These are phyloP conservation scores for Sinocyclocheilus anshuiensis DNA, from an alignment of 2,113 vertebrate species.

Conservation along the genomic window DNA sequence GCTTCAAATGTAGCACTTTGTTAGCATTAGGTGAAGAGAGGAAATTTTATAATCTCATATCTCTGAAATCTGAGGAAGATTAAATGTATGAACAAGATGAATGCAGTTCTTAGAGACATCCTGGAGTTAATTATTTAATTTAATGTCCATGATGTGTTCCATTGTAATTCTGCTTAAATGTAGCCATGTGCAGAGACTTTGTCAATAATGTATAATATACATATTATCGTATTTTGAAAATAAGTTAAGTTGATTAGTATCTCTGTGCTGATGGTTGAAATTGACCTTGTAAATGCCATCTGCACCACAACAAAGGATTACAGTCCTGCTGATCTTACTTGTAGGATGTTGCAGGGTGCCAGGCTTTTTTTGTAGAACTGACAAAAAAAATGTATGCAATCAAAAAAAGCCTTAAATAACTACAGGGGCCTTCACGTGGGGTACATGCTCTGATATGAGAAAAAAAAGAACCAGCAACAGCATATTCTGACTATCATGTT, in stretches of 20 bases:
- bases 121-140: background rate
- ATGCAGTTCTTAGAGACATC: background rate
- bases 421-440: background rate
- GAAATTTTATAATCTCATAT: constrained; percentile 18
- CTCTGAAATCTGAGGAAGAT: background rate
- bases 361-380: too few species aligned
- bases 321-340: background rate
- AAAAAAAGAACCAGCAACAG: background rate
- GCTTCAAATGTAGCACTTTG: background rate
- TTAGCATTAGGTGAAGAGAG: constrained; percentile 1
- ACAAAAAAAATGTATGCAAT: too few species aligned
- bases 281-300: background rate
- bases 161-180: background rate
- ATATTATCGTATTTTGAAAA: constrained; percentile 2
- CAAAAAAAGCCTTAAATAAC: background rate
- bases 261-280: background rate
- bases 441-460: background rate
- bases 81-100: background rate
- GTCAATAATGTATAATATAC: constrained; percentile 3
- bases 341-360: background rate
- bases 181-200: background rate
- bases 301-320: background rate
- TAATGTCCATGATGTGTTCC: background rate
- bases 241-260: background rate
- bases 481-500: background rate